phyloP scores from a whole-genome alignment of 2,113 vertebrate genomes.

The Probosciger aterrimus region DNA sequence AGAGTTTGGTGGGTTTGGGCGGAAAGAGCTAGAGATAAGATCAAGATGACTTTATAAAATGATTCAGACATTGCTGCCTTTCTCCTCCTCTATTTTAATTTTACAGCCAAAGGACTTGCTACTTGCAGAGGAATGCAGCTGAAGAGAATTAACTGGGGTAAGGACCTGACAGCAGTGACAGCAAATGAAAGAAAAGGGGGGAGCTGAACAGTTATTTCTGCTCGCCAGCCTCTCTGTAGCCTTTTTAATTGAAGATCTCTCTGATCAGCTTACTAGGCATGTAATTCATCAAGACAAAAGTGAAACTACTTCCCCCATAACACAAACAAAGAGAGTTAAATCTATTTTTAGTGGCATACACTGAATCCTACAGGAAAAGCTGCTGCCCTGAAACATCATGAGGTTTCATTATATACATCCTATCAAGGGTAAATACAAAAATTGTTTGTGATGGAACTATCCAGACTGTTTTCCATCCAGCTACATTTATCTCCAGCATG shows the following conservation, averaged over 20 bases:
- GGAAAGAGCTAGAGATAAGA: conserved; percentile 73
- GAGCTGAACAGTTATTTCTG: background rate
- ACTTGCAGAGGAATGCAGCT: background rate
- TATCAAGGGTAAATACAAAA: background rate
- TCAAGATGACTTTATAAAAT: conserved; percentile 69
- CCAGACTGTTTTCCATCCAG: background rate
- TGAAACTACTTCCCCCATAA: background rate
- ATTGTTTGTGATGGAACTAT: background rate
- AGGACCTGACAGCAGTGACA: background rate
- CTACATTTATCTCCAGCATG: background rate
- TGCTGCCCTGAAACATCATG: background rate
- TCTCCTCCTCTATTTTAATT: conserved; percentile 42
- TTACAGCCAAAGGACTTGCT: background rate
- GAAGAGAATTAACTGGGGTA: background rate
- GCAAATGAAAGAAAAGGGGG: background rate
- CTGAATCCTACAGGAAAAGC: background rate
- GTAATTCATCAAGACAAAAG: background rate
- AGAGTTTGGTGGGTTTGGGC: conserved; percentile 70
- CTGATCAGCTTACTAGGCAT: background rate
- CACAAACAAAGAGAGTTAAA: background rate
- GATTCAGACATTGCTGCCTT: conserved; percentile 51
- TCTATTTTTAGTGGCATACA: background rate
- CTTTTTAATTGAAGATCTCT: background rate
- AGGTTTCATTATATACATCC: background rate
- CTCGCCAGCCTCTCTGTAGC: background rate